Evolutionary conservation across 2,797 vertebrate species (phyloP).

Genomic region (Natrix natrix): DNA sequence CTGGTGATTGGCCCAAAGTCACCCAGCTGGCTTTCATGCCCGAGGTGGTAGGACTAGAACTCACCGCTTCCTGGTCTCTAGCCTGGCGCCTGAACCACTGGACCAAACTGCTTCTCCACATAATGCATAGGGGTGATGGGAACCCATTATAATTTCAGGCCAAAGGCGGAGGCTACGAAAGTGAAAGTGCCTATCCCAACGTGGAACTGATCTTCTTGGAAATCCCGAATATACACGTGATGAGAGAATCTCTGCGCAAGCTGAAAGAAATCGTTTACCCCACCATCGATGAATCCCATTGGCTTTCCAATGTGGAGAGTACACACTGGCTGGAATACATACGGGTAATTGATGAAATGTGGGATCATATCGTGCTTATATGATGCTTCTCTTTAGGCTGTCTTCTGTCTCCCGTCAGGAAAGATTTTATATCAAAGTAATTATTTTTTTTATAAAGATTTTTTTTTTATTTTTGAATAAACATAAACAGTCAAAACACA

Average conservation of each 20-base stretch:
- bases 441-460: background rate
- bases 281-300: conserved; percentile 86
- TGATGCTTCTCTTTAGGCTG: background rate
- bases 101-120: background rate
- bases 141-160: conserved; percentile 68
- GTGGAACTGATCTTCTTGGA: conserved; percentile 91
- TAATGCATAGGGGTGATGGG: background rate
- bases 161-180: conserved; percentile 94
- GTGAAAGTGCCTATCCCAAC: conserved; percentile 87
- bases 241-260: conserved; percentile 93
- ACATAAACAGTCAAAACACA: no score
- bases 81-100: background rate
- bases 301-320: conserved; percentile 87
- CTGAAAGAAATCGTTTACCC: conserved; percentile 92
- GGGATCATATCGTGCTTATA: background rate
- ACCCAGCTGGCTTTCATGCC: background rate
- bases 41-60: background rate
- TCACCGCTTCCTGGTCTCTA: background rate
- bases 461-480: no score
- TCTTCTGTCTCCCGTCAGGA: fast-evolving
- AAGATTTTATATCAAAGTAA: background rate
- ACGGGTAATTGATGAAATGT: conserved; percentile 67
- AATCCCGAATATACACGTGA: conserved; percentile 95
- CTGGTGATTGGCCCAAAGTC: background rate
- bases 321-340: conserved; percentile 97